phyloP scores from a whole-genome alignment of 2,113 vertebrate species.

The Tylochromis polylepis region DNA sequence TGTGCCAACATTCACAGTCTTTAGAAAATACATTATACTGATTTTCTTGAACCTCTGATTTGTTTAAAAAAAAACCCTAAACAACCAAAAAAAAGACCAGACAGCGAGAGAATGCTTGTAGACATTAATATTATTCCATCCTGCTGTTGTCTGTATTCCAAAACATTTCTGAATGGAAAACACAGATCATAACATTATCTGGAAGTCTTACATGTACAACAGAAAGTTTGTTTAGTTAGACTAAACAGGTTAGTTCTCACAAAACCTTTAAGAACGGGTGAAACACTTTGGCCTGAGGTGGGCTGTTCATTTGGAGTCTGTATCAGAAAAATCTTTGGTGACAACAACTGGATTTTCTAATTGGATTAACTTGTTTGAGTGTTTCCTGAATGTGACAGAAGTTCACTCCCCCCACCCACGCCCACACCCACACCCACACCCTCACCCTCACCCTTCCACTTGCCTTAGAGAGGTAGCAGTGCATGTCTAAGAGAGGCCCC shows the following conservation, averaged over 20 bases:
- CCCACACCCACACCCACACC: too few relatives aligned
- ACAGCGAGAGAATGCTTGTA: too few relatives aligned
- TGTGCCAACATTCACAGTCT: neutral
- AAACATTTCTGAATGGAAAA: neutral
- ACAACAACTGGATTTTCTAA: slow-evolving; percentile 35
- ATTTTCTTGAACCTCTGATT: neutral
- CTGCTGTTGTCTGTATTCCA: neutral
- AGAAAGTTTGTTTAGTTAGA: neutral
- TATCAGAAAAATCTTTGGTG: neutral
- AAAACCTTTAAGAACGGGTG: neutral
- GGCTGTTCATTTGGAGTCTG: neutral
- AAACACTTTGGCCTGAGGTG: neutral
- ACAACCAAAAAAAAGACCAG: neutral
- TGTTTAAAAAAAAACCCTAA: neutral
- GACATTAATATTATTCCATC: neutral
- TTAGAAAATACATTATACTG: neutral
- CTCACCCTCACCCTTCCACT: neutral
- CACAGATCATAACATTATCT: neutral
- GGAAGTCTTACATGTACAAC: neutral
- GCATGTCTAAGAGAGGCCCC: slow-evolving; percentile 48
- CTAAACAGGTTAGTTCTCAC: neutral
- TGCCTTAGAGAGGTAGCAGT: slow-evolving; percentile 9
- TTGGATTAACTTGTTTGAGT: slow-evolving; percentile 53
- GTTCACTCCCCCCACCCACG: too few relatives aligned
- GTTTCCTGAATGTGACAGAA: slow-evolving; percentile 31